Base-by-base conservation (phyloP, 2,797 vertebrate genomes). In the Phrynocephalus vlangalii region DNA sequence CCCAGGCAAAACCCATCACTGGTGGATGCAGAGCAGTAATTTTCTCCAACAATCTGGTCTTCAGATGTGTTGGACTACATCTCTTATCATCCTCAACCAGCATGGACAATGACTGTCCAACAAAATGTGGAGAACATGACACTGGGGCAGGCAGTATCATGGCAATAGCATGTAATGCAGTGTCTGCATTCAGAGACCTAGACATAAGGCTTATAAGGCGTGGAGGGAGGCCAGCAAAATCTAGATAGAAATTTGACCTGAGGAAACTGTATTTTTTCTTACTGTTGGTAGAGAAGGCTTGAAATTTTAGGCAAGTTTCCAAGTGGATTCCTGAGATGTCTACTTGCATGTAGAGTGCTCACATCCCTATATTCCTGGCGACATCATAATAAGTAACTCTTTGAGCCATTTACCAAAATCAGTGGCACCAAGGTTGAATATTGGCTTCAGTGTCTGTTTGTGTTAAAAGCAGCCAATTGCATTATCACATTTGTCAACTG, bases 401-500 rank as follows among this genome's bases (percentile, higher is more conserved):
- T 26, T 77, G 66, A 4, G 79, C 38, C 56, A 11, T 44, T 70
- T 33, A 13, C 16, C 30, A 84, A 88, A 84, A 79, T 66, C 82
- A 84, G 28, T 24, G 5, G 44, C 48, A 66, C 73, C 85, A 6
- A 1, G 71, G 24, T 0, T 6, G 67, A 81, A 33, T 20, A 67
- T 20, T 6, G 38, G 79, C 67, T 82, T 78, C 0, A 0, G 48
- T 83, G 44, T 86, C n/a, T 87, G 50, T 60, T 66, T 44, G 7
- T 52, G 33, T 7, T 22, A 30, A 77, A 88, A 70, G 16, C n/a
- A 10, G 22, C 5, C 2, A 0, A 56, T 82, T 28, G 20, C 1
- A 72, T 82, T 66, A 67, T 44, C 70, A 87, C 72, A 68, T 82
- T 86, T 87, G 82, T 77, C 81, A 79, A 79, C 38, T 33, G 79